Base-by-base conservation (phyloP, 30 jellyfish, hydroid and myxozoan species). In the Mastigias papua region DNA sequence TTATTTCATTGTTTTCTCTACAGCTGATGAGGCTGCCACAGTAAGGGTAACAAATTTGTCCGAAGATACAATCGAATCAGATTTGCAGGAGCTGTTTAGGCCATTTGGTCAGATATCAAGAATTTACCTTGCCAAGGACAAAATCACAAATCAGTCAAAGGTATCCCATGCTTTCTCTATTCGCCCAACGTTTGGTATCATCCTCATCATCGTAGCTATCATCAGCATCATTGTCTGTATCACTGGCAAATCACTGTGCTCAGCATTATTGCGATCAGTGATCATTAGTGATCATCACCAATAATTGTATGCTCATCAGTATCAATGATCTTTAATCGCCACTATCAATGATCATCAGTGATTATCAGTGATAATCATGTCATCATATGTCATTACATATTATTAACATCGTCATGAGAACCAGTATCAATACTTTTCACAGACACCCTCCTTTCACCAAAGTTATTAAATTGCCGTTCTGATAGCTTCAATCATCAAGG, bases 101-200 rank as follows among this genome's bases (percentile, higher is more conserved):
- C 99, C 99, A 15, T 94, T 94, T 75, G 99, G 99, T 2, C 96
- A 97, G 21, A 94, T 94, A 64, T 87, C 99, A 46, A 96, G 99
- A 73, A 95, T 89, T 19, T 94, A 89, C 70, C 97, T 94, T 65
- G 99, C 99, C 67, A 94, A 94, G 74, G 99, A 94, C 83, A 94
- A 94, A 73, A 85, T 84, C 22, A 94, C 99, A 37, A 94, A 89
- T 76, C 99, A 94, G 77, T 94, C 99, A 1, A 94, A 94, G 97
- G 99, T 94, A 80, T 21, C 28, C 50, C 10, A 17, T 60, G 62
- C 17, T 81, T 34, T 5, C 20, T 63, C 17, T 25, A 54, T 54
- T 21, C 7, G 3, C 25, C 23, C 9, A 19, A 54, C 3, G 5
- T 3, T 6, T 2, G 27, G 23, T 21, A 10, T 6, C 67, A 10